Evolutionary conservation across 1,140 invertebrate genomes (phyloP).

Genomic region (Trissolcus basalis): DNA sequence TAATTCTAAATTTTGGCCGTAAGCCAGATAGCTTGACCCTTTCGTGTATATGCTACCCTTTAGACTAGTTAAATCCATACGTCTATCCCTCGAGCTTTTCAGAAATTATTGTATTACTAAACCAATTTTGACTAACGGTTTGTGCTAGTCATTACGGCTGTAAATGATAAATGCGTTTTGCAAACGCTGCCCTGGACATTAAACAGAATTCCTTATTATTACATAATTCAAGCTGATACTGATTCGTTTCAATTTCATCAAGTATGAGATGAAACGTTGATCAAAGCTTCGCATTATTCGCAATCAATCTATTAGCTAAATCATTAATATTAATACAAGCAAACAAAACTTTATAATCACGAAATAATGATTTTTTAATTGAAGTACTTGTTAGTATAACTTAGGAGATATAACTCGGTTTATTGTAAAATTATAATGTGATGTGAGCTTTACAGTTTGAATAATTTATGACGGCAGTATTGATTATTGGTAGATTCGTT

Average conservation of each 20-base stretch:
- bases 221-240: slow-evolving; percentile 7
- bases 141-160: slow-evolving; percentile 33
- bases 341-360: no score
- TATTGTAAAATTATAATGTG: no score
- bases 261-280: slow-evolving; percentile 3
- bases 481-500: no score
- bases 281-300: not conserved
- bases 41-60: slow-evolving; percentile 59
- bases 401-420: no score
- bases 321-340: no score
- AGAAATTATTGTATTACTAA: slow-evolving; percentile 66
- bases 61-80: slow-evolving; percentile 60
- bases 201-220: slow-evolving; percentile 34
- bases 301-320: no score
- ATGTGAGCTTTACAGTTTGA: no score
- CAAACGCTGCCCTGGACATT: not conserved
- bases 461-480: no score
- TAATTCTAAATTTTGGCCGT: slow-evolving; percentile 54
- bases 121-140: slow-evolving; percentile 36
- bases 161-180: slow-evolving; percentile 49
- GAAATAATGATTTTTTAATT: no score
- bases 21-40: slow-evolving; percentile 64
- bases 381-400: no score
- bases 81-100: slow-evolving; percentile 59
- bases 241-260: slow-evolving; percentile 6